phyloP scores from a whole-genome alignment of 2,797 vertebrate genomes.

The Diplodus puntazzo region DNA sequence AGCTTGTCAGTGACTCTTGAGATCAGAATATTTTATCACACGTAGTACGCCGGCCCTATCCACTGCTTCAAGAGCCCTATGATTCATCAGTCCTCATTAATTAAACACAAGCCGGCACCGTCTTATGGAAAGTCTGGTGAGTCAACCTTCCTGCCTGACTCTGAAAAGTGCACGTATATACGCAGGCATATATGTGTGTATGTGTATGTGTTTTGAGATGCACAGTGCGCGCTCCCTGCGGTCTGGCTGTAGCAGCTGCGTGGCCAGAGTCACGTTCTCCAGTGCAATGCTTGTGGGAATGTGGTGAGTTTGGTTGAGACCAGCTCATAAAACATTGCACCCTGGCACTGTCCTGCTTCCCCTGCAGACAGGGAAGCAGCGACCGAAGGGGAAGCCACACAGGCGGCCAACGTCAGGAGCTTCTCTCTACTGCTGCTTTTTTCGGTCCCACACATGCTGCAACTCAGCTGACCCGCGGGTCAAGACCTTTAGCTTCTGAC shows the following conservation, averaged over 20 bases:
- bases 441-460: slow-evolving; percentile 63
- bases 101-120: slow-evolving; percentile 28
- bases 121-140: slow-evolving; percentile 15
- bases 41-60: neutral
- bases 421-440: slow-evolving; percentile 70
- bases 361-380: slow-evolving; percentile 88
- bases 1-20: neutral
- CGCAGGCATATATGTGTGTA: slow-evolving; percentile 17
- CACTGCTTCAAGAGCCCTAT: neutral
- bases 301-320: slow-evolving; percentile 93
- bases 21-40: neutral
- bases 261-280: slow-evolving; percentile 94
- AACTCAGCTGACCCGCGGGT: slow-evolving; percentile 88
- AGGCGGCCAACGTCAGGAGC: slow-evolving; percentile 72
- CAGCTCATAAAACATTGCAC: slow-evolving; percentile 90
- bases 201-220: slow-evolving; percentile 41
- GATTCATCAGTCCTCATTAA: slow-evolving; percentile 31
- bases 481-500: slow-evolving; percentile 70
- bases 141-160: slow-evolving; percentile 28
- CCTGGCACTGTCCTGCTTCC: slow-evolving; percentile 95
- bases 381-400: slow-evolving; percentile 87
- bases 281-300: slow-evolving; percentile 87
- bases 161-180: slow-evolving; percentile 20
- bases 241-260: slow-evolving; percentile 82
- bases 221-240: slow-evolving; percentile 66